phyloP scores from a whole-genome alignment of 2,888 invertebrate species.

The Epinotia demarniana region DNA sequence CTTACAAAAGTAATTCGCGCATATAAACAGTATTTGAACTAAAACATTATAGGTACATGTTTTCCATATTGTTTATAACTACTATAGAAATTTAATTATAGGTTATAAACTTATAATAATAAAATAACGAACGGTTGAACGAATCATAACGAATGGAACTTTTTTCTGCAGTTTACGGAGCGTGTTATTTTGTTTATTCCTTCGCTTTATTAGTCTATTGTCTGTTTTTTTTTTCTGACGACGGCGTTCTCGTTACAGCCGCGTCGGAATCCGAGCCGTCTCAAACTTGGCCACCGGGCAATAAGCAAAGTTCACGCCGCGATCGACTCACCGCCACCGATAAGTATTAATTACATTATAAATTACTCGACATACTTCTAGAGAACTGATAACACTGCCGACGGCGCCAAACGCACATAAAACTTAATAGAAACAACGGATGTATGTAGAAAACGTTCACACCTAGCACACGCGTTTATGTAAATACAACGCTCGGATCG shows the following conservation, averaged over 20 bases:
- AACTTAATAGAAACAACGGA: slow-evolving; percentile 62
- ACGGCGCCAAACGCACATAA: slow-evolving; percentile 70
- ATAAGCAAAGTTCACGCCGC: slow-evolving; percentile 67
- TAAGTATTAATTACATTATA: slow-evolving; percentile 81
- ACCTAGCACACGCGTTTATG: slow-evolving; percentile 41
- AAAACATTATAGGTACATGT: neutral
- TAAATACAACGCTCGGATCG: slow-evolving; percentile 51
- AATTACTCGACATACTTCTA: slow-evolving; percentile 79
- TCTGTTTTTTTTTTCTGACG: slow-evolving; percentile 38
- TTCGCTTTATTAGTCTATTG: slow-evolving; percentile 40
- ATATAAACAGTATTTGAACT: neutral
- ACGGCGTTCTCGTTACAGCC: slow-evolving; percentile 41
- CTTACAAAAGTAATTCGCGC: neutral
- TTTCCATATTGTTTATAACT: neutral
- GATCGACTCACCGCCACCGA: slow-evolving; percentile 63
- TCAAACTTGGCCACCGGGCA: slow-evolving; percentile 39
- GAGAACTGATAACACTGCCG: slow-evolving; percentile 69
- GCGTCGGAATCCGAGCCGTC: slow-evolving; percentile 41
- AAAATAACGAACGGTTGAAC: slow-evolving; percentile 7
- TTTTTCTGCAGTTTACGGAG: slow-evolving; percentile 8
- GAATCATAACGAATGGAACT: neutral
- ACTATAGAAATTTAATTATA: neutral
- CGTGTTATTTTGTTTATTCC: slow-evolving; percentile 35
- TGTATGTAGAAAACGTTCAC: slow-evolving; percentile 55
- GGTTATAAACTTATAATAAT: neutral